Evolutionary conservation across 2,888 invertebrate genomes (phyloP).

Genomic region (Synergus itoensis): DNA sequence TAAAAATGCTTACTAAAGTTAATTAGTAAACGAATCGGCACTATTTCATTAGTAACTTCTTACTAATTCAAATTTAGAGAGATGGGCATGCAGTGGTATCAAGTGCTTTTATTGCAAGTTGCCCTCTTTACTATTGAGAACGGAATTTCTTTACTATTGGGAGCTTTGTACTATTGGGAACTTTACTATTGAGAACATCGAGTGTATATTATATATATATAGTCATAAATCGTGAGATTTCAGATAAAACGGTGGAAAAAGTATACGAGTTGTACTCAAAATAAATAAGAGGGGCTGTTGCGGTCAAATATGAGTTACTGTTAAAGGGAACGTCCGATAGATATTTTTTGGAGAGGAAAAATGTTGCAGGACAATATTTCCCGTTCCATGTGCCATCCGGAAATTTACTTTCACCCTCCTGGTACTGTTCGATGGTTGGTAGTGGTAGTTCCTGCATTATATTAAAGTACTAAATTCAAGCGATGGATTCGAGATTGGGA

Average conservation of each 20-base stretch:
- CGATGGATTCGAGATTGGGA: neutral
- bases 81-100: no score
- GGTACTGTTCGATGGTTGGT: neutral
- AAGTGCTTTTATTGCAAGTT: no score
- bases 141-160: no score
- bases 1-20: no score
- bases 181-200: no score
- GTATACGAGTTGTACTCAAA: slow-evolving; percentile 50
- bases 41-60: no score
- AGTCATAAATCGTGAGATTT: slow-evolving; percentile 57
- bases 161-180: no score
- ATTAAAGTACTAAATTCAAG: slow-evolving; percentile 24
- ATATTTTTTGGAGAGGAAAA: slow-evolving; percentile 37
- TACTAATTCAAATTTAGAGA: no score
- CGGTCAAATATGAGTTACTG: slow-evolving; percentile 54
- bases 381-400: slow-evolving; percentile 38
- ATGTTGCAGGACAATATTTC: slow-evolving; percentile 21
- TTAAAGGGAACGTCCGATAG: slow-evolving; percentile 32
- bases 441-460: slow-evolving; percentile 2
- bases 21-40: no score
- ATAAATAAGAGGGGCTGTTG: slow-evolving; percentile 55
- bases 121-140: no score
- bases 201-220: slow-evolving; percentile 3
- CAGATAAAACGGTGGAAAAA: slow-evolving; percentile 55
- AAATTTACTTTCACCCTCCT: slow-evolving; percentile 44